Percentiles rank a stretch among this genome's conserved stretches.
Conservation (phyloP, 1,140 invertebrate genomes). For the Pseudoatta argentina region DNA sequence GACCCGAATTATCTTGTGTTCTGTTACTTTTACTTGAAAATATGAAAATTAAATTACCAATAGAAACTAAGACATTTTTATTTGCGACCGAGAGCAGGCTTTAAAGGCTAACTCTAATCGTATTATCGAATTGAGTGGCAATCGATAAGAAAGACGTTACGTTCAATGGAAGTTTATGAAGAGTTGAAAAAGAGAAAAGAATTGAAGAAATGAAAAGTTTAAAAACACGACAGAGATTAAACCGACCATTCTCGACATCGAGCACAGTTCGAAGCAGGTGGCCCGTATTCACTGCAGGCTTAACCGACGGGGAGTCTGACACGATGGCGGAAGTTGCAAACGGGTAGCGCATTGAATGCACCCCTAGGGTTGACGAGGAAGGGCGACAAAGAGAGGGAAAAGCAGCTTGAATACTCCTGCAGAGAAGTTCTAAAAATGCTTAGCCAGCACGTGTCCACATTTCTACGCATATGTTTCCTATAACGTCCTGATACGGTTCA, state of each 20-base stretch:
- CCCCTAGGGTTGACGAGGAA: slow-evolving; percentile 3
- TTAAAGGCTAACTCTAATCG: background rate
- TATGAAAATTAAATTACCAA: background rate
- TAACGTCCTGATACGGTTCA: background rate
- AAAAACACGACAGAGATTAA: background rate
- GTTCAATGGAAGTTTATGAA: background rate
- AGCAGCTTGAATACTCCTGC: slow-evolving; percentile 16
- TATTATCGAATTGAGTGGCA: background rate
- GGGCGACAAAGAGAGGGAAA: background rate
- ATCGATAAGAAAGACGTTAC: background rate
- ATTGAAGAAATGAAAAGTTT: background rate
- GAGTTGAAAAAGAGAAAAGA: background rate
- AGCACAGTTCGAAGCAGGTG: slow-evolving; percentile 39
- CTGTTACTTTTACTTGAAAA: slow-evolving; percentile 12
- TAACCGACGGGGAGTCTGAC: slow-evolving; percentile 1
- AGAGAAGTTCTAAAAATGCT: slow-evolving; percentile 56
- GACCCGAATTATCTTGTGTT: background rate
- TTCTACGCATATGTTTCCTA: slow-evolving; percentile 42
- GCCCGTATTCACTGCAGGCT: background rate
- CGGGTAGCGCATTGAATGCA: slow-evolving; percentile 36
- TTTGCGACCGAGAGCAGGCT: background rate
- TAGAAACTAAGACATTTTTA: slow-evolving; percentile 13
- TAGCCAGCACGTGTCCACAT: background rate
- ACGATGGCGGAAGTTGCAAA: slow-evolving; percentile 31
- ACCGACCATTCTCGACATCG: slow-evolving; percentile 21